These are phyloP conservation scores for Saccostrea glomerata DNA, from an alignment of 1,140 invertebrate genomes.

Conservation along the genomic window DNA sequence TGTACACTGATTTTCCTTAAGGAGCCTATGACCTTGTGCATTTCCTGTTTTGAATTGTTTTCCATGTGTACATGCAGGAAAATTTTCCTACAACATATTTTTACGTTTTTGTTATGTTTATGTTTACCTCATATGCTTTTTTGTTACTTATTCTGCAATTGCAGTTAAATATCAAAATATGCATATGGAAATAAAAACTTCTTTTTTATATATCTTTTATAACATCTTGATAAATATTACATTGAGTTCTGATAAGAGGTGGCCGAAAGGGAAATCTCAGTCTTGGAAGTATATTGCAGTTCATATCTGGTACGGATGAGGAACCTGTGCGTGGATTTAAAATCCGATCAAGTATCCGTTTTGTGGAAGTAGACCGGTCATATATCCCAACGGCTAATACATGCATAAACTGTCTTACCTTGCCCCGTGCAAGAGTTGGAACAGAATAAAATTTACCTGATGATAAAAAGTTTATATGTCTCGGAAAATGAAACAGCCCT, in stretches of 20 bases:
- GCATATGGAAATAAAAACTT: not conserved
- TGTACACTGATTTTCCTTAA: no score
- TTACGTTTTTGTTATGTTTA: not conserved
- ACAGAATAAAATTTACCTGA: not conserved
- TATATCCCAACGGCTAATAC: constrained; percentile 54
- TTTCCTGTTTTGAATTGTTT: no score
- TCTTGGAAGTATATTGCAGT: constrained; percentile 42
- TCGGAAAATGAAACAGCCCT: no score
- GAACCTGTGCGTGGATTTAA: constrained; percentile 52
- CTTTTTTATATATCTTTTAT: not conserved
- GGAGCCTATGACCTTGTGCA: no score
- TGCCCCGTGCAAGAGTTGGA: constrained; percentile 10
- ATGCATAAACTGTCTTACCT: constrained; percentile 37
- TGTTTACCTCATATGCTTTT: not conserved
- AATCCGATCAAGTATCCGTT: constrained; percentile 45
- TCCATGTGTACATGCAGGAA: no score
- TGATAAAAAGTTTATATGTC: no score
- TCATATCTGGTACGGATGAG: constrained; percentile 47
- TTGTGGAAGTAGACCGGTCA: not conserved
- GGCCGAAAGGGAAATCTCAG: constrained; percentile 32
- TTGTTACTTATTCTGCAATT: not conserved
- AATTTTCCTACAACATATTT: no score
- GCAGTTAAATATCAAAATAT: no score
- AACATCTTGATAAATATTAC: not conserved
- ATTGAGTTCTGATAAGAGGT: constrained; percentile 24